These are phyloP conservation scores for Scaptomyza hsui DNA, from an alignment of 1,140 invertebrate genomes.

Conservation along the genomic window DNA sequence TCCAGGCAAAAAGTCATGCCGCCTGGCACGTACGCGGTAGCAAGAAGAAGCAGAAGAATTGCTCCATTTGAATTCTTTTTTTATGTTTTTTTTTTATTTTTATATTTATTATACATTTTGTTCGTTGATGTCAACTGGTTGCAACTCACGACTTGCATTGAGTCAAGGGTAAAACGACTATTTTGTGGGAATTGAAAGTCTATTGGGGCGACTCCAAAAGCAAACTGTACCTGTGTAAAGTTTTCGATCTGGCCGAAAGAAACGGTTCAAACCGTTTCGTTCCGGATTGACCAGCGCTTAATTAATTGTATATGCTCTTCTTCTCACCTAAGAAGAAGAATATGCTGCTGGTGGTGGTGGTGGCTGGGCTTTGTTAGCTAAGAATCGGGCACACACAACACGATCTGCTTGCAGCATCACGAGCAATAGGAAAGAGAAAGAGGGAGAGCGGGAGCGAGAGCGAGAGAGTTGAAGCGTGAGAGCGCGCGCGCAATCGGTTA, in stretches of 20 bases:
- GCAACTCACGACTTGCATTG: neutral
- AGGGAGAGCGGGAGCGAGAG: conserved; percentile 18
- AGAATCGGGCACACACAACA: neutral
- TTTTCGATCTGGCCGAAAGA: neutral
- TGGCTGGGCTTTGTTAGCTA: neutral
- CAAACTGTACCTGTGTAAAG: conserved; percentile 11
- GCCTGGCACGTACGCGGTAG: conserved; percentile 29
- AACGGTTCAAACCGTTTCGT: conserved; percentile 44
- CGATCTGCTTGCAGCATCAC: neutral
- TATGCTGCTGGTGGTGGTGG: neutral
- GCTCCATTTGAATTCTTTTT: conserved; percentile 41
- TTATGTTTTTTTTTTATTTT: neutral
- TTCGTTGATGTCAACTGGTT: conserved; percentile 29
- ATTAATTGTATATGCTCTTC: neutral
- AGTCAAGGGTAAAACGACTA: conserved; percentile 13
- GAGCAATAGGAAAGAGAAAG: conserved; percentile 4
- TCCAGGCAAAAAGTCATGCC: conserved; percentile 17
- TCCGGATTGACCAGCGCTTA: conserved; percentile 38
- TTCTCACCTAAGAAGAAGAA: neutral
- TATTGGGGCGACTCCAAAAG: neutral
- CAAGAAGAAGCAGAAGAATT: conserved; percentile 35
- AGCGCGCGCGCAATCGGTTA: conserved; percentile 1
- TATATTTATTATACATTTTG: too few species aligned
- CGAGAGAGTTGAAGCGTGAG: too few species aligned
- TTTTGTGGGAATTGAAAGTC: conserved; percentile 21